Evolutionary conservation across 1,140 invertebrate genomes (phyloP).

Genomic region (Leptopilina clavipes): DNA sequence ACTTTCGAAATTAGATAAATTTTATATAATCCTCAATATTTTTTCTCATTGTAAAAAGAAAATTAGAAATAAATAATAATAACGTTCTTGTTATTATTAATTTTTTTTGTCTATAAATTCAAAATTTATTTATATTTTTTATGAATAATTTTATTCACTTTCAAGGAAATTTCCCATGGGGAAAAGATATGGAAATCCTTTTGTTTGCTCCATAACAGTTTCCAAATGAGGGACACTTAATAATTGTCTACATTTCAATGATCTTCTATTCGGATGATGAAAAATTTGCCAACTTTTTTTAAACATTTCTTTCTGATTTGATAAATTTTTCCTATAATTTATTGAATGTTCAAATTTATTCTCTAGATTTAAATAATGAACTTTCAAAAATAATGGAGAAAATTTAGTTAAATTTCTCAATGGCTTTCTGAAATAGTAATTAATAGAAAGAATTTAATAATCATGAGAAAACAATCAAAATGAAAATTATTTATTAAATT

Average conservation of each 20-base stretch:
- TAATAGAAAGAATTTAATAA: neutral
- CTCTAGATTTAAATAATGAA: neutral
- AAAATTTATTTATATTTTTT: neutral
- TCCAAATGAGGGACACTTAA: conserved; percentile 29
- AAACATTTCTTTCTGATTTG: neutral
- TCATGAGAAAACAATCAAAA: neutral
- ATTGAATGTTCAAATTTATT: neutral
- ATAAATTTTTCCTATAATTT: neutral
- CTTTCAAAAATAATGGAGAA: neutral
- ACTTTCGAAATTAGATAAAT: neutral
- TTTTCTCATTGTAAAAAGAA: neutral
- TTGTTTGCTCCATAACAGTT: conserved; percentile 38
- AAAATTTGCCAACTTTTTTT: neutral
- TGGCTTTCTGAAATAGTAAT: neutral
- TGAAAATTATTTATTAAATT: neutral
- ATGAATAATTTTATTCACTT: neutral
- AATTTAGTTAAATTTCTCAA: neutral
- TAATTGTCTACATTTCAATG: neutral
- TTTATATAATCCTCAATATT: neutral
- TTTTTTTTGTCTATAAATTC: neutral
- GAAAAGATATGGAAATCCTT: conserved; percentile 39
- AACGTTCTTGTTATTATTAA: too few species aligned
- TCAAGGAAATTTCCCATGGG: conserved; percentile 5
- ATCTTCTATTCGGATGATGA: neutral
- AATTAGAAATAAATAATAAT: too few species aligned